Conservation (phyloP, 2,113 vertebrate genomes). For the Ia io region DNA sequence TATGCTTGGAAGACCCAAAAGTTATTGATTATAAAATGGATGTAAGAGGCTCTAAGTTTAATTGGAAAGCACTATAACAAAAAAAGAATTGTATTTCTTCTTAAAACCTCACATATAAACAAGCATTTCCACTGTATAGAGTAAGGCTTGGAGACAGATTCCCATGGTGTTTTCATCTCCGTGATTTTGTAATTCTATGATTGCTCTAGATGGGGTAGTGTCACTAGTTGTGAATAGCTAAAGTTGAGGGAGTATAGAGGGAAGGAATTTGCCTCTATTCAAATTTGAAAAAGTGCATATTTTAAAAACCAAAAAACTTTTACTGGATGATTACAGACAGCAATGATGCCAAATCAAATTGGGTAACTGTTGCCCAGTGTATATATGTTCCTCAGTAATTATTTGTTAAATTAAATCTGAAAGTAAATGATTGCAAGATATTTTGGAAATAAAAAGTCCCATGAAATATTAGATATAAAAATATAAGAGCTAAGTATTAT, state of each 20-base stretch:
- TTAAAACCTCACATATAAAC: neutral
- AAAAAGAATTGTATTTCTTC: slow-evolving; percentile 2
- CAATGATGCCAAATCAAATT: neutral
- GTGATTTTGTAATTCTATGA: neutral
- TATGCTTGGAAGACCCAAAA: neutral
- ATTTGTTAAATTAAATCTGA: neutral
- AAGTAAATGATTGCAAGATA: neutral
- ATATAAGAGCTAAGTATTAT: neutral
- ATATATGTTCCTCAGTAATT: neutral
- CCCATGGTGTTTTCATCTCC: rapidly evolving
- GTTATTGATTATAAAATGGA: neutral
- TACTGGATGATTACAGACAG: neutral
- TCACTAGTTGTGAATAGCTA: neutral
- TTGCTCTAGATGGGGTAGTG: neutral
- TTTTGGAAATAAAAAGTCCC: neutral
- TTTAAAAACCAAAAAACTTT: slow-evolving; percentile 6
- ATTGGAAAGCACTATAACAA: neutral
- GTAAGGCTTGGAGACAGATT: neutral
- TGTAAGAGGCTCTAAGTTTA: neutral
- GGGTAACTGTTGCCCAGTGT: neutral
- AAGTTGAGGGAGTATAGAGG: neutral
- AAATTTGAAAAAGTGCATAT: slow-evolving; percentile 11
- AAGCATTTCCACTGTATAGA: neutral
- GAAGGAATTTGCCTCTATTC: neutral
- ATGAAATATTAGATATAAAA: neutral